phyloP scores from a whole-genome alignment of 2,113 vertebrate genomes.

The Quiscalus mexicanus region DNA sequence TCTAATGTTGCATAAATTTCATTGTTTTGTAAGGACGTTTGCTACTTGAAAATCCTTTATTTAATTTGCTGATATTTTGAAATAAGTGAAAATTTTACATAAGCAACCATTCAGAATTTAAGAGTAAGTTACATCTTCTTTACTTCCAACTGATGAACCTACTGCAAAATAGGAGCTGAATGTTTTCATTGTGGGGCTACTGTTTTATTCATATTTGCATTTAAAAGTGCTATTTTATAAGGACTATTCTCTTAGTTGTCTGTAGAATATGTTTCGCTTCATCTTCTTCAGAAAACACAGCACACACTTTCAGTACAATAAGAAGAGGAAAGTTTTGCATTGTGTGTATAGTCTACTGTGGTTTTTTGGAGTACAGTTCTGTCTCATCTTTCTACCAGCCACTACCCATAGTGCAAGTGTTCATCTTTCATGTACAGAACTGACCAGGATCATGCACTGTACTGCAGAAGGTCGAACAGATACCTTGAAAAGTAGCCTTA shows the following conservation, averaged over 20 bases:
- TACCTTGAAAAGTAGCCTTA: background rate
- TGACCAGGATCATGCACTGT: background rate
- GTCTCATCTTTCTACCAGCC: background rate
- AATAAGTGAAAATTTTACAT: background rate
- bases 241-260: background rate
- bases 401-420: background rate
- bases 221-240: background rate
- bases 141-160: background rate
- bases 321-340: background rate
- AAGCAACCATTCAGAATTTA: background rate
- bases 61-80: background rate
- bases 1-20: background rate
- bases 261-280: background rate
- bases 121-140: background rate
- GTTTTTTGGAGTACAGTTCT: background rate
- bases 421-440: background rate
- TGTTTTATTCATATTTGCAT: background rate
- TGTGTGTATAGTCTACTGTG: fast-evolving
- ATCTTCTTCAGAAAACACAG: background rate
- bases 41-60: background rate
- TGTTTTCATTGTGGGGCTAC: background rate
- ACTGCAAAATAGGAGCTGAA: background rate
- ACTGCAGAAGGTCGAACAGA: background rate
- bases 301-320: background rate
- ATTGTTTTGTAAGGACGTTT: background rate